phyloP scores from a whole-genome alignment of 2,888 invertebrate genomes.

The Ophion ellenae region DNA sequence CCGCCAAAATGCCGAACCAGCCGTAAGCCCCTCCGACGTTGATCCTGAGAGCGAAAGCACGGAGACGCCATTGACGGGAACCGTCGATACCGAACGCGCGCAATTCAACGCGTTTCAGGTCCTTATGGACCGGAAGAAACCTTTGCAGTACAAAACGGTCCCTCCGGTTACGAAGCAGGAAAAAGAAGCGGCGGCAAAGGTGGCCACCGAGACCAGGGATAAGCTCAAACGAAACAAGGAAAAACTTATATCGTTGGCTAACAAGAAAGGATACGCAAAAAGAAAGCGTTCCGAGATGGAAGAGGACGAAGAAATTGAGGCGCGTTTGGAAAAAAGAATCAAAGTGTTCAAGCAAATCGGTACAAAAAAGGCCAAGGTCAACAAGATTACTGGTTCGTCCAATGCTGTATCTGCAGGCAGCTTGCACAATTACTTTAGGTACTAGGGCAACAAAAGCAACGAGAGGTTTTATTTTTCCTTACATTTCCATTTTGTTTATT shows the following conservation, averaged over 20 bases:
- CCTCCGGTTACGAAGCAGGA: conserved; percentile 36
- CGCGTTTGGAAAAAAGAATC: conserved; percentile 87
- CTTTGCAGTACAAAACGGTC: conserved; percentile 48
- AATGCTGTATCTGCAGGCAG: conserved; percentile 67
- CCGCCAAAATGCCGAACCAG: not conserved
- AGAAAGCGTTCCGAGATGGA: conserved; percentile 86
- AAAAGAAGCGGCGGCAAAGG: conserved; percentile 50
- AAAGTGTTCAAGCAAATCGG: conserved; percentile 86
- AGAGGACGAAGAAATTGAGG: conserved; percentile 86
- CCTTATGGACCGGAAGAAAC: conserved; percentile 74
- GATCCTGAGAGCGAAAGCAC: not conserved
- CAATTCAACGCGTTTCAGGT: conserved; percentile 76
- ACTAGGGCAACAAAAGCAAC: conserved; percentile 46
- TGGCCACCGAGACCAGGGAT: conserved; percentile 59
- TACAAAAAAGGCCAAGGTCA: conserved; percentile 76
- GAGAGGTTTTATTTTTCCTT: not conserved
- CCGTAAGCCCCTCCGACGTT: not conserved
- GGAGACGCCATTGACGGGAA: not conserved
- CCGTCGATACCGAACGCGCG: conserved; percentile 43
- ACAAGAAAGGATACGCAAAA: conserved; percentile 87
- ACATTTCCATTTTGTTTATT: conserved; percentile 26
- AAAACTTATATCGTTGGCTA: conserved; percentile 85
- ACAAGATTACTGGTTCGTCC: conserved; percentile 32
- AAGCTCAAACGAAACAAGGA: conserved; percentile 70
- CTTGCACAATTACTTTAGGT: conserved; percentile 79